A percentile compares a stretch with the other conserved stretches of the same genome.
Evolutionary conservation across 2,113 vertebrate species (phyloP).

Genomic region (Perognathus longimembris): DNA sequence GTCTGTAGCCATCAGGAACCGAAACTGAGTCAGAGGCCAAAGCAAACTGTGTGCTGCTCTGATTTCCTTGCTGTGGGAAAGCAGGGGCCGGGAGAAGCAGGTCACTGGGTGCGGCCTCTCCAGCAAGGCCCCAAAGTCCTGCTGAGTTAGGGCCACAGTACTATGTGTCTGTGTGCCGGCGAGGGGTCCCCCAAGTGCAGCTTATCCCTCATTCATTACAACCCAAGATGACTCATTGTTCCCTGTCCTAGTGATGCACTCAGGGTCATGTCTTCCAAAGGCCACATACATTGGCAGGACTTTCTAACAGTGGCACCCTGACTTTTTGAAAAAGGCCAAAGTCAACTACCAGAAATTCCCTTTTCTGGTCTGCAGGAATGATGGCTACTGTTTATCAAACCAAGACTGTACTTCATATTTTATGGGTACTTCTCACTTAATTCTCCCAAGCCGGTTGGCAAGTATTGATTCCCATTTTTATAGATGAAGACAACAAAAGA

Average conservation of each 20-base stretch:
- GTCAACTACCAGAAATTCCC: slow-evolving; percentile 49
- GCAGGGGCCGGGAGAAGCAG: not conserved
- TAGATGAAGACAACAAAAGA: not conserved
- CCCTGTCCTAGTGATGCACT: slow-evolving; percentile 6
- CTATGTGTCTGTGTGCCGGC: not conserved
- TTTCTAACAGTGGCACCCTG: slow-evolving; percentile 49
- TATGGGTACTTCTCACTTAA: not conserved
- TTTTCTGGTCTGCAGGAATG: not conserved
- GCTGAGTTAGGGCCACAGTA: not conserved
- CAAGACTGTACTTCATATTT: not conserved
- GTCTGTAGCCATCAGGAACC: slow-evolving; percentile 48
- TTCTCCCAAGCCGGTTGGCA: not conserved
- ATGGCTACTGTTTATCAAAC: not conserved
- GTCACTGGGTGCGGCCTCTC: slow-evolving; percentile 13
- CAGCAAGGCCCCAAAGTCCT: not conserved
- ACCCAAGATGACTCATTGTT: slow-evolving; percentile 31
- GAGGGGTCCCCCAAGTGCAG: not conserved
- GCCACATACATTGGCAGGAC: slow-evolving; percentile 11
- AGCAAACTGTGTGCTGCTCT: not conserved
- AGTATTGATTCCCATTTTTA: not conserved
- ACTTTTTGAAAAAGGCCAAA: slow-evolving; percentile 52
- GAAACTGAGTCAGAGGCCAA: slow-evolving; percentile 71
- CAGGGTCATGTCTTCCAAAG: slow-evolving; percentile 50
- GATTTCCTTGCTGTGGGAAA: slow-evolving; percentile 35
- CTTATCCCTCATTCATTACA: not conserved